Base-by-base conservation (phyloP, 2,113 vertebrate genomes). In the Lipotes vexillifer region DNA sequence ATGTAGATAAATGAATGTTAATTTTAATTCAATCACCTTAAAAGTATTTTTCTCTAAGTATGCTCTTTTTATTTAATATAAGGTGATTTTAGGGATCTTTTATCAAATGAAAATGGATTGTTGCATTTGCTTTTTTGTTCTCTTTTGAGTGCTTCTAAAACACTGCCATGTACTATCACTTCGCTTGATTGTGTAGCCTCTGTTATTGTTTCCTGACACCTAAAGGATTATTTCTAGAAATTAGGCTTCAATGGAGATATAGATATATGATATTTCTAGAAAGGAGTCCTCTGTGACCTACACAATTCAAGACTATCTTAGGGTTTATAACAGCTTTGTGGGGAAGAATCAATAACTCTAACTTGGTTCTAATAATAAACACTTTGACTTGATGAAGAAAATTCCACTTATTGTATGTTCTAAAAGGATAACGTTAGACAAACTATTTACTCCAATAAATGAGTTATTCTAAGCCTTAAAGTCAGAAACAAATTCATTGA, bases 361-460 rank as follows among this genome's bases (percentile, higher is more conserved):
- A 97, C 93, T 97, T 98, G 69, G 98, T 92, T 97, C 77, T 91
- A 96, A 94, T 97, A 97, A 97, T 97, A 96, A 91, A 82, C 31
- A 90, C 74, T 98, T 97, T 92, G 61, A 68, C 97, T 97, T 98
- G 96, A 97, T 97, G 92, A 98, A 98, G 95, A 96, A 98, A 95
- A 97, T 92, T 74, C 96, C 0, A 38, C 78, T 81, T 98, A 94
- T 88, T 97, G 59, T 82, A 69, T 44, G 23, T 96, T 97, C 95
- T 66, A 84, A 95, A 83, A 97, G 81, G 97, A 96, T 86, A 96
- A 88, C 6, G 29, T 97, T 97, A 78, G 36, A 83, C 44, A 97
- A 95, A 61, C 63, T 95, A 82, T 97, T 98, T 98, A 77, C 80
- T 97, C 46, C 86, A 89, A 96, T 96, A 93, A 97, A 90, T 94